phyloP scores from a whole-genome alignment of 2,797 vertebrate genomes.

The Phrynocephalus forsythii region DNA sequence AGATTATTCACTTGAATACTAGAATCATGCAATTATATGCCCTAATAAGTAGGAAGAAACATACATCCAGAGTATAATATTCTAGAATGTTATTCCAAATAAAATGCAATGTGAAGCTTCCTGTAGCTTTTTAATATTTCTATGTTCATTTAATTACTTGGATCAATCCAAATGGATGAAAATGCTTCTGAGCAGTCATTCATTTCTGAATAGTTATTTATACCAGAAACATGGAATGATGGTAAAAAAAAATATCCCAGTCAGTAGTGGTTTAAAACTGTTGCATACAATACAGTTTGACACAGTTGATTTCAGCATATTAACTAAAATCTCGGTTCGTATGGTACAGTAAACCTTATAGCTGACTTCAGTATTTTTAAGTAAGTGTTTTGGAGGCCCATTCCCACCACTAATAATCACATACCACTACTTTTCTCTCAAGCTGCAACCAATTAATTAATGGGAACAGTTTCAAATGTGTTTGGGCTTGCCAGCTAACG shows the following conservation, averaged over 20 bases:
- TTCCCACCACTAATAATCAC: neutral
- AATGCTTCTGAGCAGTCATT: neutral
- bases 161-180: neutral
- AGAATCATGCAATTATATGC: conserved; percentile 28
- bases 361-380: conserved; percentile 1
- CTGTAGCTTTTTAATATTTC: neutral
- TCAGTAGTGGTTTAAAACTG: neutral
- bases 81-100: conserved; percentile 19
- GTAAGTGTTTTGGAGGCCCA: conserved; percentile 13
- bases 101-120: conserved; percentile 32
- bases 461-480: neutral
- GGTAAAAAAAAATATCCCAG: neutral
- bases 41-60: conserved; percentile 30
- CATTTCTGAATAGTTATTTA: neutral
- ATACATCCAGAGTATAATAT: neutral
- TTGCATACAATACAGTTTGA: neutral
- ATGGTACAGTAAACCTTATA: neutral
- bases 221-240: neutral
- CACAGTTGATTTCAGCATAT: conserved; percentile 1
- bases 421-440: neutral
- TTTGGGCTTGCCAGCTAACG: neutral
- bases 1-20: neutral
- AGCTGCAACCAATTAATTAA: neutral
- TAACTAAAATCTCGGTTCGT: neutral
- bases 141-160: neutral